Conservation (phyloP, 2,888 invertebrate species). For the Drosophila mulleri region DNA sequence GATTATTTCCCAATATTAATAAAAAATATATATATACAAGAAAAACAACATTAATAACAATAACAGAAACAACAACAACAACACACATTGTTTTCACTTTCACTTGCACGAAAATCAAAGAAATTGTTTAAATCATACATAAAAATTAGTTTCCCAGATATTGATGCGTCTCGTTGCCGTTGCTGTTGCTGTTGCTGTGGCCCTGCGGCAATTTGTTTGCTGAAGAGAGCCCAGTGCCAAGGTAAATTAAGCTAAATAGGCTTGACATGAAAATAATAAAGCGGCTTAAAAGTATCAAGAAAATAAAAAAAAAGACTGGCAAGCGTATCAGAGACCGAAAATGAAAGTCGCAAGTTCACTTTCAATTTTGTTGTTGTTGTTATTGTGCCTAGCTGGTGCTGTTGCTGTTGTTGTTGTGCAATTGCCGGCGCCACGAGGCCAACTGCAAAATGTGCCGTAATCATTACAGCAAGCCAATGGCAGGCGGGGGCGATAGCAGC, state of each 20-base stretch:
- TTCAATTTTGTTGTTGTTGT: slow-evolving; percentile 61
- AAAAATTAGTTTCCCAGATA: slow-evolving; percentile 45
- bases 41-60: not conserved
- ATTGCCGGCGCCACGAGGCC: slow-evolving; percentile 75
- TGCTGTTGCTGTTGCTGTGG: slow-evolving; percentile 22
- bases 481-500: slow-evolving; percentile 49
- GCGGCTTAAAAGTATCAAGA: slow-evolving; percentile 70
- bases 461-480: slow-evolving; percentile 48
- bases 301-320: not conserved
- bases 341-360: slow-evolving; percentile 79
- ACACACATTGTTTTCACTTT: slow-evolving; percentile 50
- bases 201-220: slow-evolving; percentile 44
- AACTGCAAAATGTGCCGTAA: slow-evolving; percentile 75
- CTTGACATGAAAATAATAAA: slow-evolving; percentile 76
- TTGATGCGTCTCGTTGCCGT: slow-evolving; percentile 32
- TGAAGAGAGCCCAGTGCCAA: slow-evolving; percentile 50
- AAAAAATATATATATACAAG: not conserved
- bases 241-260: slow-evolving; percentile 73
- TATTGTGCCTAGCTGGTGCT: slow-evolving; percentile 44
- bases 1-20: slow-evolving; percentile 34
- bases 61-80: not conserved
- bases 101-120: slow-evolving; percentile 56
- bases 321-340: slow-evolving; percentile 47
- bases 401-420: slow-evolving; percentile 67
- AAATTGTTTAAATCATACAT: slow-evolving; percentile 53